Conservation (phyloP, 2,888 invertebrate species). For the Leptura quadrifasciata region DNA sequence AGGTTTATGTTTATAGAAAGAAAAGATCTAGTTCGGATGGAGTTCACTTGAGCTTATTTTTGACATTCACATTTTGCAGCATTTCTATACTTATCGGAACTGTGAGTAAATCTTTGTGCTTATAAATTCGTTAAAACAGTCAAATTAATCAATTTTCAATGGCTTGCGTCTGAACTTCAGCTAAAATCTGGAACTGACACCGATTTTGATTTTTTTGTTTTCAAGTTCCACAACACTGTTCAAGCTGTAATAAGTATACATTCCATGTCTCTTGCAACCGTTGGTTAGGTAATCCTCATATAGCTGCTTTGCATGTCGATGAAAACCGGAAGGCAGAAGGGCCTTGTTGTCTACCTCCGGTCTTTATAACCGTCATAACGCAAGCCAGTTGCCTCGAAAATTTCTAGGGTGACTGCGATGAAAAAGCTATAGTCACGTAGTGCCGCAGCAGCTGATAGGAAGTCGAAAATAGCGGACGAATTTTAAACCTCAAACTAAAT, state of each 20-base stretch:
- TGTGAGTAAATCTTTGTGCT: too few relatives aligned
- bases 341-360: constrained; percentile 22
- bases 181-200: too few relatives aligned
- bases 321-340: constrained; percentile 39
- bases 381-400: constrained; percentile 17
- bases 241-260: neutral
- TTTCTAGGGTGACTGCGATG: constrained; percentile 24
- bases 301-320: constrained; percentile 1
- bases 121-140: too few relatives aligned
- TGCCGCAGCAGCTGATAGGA: constrained; percentile 48
- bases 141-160: too few relatives aligned
- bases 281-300: constrained; percentile 15
- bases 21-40: too few relatives aligned
- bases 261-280: neutral
- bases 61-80: too few relatives aligned
- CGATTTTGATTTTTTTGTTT: too few relatives aligned
- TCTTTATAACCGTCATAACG: constrained; percentile 38
- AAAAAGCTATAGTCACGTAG: constrained; percentile 33
- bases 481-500: constrained; percentile 31
- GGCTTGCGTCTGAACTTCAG: too few relatives aligned
- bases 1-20: too few relatives aligned
- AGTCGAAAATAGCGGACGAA: constrained; percentile 33
- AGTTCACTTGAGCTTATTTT: too few relatives aligned
- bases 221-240: too few relatives aligned
- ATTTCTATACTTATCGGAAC: too few relatives aligned